Evolutionary conservation across 2,888 invertebrate genomes (phyloP), one percentile per base, ranked within the genome.

Genomic region (Imbricaverruca yamaguchii): DNA sequence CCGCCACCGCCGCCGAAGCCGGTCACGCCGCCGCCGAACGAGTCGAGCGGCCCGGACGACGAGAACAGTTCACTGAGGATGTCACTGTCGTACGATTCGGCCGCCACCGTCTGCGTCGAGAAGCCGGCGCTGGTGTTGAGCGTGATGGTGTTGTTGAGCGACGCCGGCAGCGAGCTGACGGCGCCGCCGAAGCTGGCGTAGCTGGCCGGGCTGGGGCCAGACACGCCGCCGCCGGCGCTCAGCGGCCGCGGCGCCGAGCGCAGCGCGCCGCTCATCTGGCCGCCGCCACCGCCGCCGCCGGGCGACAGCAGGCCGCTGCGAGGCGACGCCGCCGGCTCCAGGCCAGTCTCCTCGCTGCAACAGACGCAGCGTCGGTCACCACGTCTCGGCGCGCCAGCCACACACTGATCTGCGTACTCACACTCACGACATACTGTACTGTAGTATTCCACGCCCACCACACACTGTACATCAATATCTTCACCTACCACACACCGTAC

Each of bases 21-120:
- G 39, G 15, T 13, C 39, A 39, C 39, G 69, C 69, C 53, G 39
- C 39, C 39, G 69, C 69, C 53, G 15, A 15, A 7, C n/a, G n/a
- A 39, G 21, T 39, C 69, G 39, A n/a, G 12, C 39, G 21, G 69
- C 23, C 21, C 10, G 2, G 23, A 15, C 21, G 21, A 9, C 23
- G 67, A 67, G 67, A 67, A 67, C 67, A 67, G 67, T 67, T 67
- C 67, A 67, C 67, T 67, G 11, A 67, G n/a, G 53, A 69, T 69
- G 53, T 69, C 69, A 69, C 69, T 53, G 67, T 25, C 25, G 69
- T 69, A 69, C 53, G 15, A 39, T 18, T 69, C 69, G 39, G 69
- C 39, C 39, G 69, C 39, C 69, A 69, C 69, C 7, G 69, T 69
- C 53, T 53, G 69, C 39, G 69, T 69, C 18, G 69, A 69, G 39